Conservation (phyloP, 2,888 invertebrate genomes). For the Diloba caeruleocephala region DNA sequence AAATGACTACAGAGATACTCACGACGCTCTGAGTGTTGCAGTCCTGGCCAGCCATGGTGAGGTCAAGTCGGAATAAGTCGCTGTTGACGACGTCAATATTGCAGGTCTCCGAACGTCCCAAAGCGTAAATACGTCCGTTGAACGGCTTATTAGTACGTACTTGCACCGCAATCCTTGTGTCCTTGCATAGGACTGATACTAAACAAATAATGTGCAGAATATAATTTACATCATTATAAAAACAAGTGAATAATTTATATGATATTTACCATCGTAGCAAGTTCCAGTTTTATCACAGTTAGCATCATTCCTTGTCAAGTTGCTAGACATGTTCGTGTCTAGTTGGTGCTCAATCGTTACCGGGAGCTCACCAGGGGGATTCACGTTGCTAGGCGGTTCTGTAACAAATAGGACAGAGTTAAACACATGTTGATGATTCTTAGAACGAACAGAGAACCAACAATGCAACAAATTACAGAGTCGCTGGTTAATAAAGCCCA, state of each 20-base stretch:
- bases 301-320: constrained; percentile 93
- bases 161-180: constrained; percentile 97
- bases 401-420: constrained; percentile 66
- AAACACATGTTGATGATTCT: constrained; percentile 42
- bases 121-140: constrained; percentile 97
- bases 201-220: constrained; percentile 48
- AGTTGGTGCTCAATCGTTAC: constrained; percentile 94
- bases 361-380: constrained; percentile 89
- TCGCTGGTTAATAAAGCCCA: constrained; percentile 63
- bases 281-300: constrained; percentile 98
- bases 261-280: constrained; percentile 96
- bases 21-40: constrained; percentile 98
- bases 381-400: constrained; percentile 84
- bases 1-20: constrained; percentile 77
- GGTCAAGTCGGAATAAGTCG: constrained; percentile 96
- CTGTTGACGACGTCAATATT: constrained; percentile 98
- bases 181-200: constrained; percentile 98
- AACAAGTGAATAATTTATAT: background rate
- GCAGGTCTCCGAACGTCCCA: constrained; percentile 98
- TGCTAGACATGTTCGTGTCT: constrained; percentile 91
- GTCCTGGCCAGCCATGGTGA: constrained; percentile 98
- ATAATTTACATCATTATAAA: no score
- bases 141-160: constrained; percentile 98
- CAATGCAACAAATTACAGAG: constrained; percentile 57
- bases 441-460: constrained; percentile 31